A percentile compares a stretch with the other conserved stretches of the same genome.
Evolutionary conservation across 2,888 invertebrate species (phyloP).

Genomic region (Drosophila rubida): DNA sequence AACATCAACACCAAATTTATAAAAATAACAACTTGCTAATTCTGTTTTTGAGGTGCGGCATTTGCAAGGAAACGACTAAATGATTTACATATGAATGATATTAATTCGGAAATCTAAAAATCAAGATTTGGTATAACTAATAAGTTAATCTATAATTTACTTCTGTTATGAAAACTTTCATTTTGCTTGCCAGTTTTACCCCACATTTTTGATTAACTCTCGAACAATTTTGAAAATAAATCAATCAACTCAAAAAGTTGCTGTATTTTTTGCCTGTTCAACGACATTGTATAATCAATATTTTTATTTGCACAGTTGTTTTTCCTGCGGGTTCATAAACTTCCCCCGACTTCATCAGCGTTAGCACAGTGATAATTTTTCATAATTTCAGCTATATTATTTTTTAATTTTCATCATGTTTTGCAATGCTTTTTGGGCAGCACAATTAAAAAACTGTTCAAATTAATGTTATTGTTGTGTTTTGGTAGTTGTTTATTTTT

Average conservation of each 20-base stretch:
- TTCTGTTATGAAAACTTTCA: constrained; percentile 1
- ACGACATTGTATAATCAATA: constrained; percentile 45
- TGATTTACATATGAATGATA: constrained; percentile 20
- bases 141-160: not conserved
- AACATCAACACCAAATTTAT: not conserved
- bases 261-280: not conserved
- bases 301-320: constrained; percentile 57
- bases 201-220: constrained; percentile 17
- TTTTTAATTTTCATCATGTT: constrained; percentile 38
- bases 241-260: constrained; percentile 22
- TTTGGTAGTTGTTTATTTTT: constrained; percentile 5
- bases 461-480: constrained; percentile 34
- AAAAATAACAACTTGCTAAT: constrained; percentile 19
- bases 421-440: constrained; percentile 58
- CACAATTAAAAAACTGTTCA: constrained; percentile 69
- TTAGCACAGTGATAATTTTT: constrained; percentile 49
- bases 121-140: not conserved
- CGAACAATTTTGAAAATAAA: constrained; percentile 31
- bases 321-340: constrained; percentile 58
- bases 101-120: not conserved
- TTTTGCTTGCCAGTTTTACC: not conserved
- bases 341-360: constrained; percentile 28
- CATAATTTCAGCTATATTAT: constrained; percentile 36
- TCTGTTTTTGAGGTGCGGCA: constrained; percentile 17
- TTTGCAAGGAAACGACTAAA: not conserved